phyloP scores from a whole-genome alignment of 1,140 invertebrate species.

The Eurosta solidaginis region DNA sequence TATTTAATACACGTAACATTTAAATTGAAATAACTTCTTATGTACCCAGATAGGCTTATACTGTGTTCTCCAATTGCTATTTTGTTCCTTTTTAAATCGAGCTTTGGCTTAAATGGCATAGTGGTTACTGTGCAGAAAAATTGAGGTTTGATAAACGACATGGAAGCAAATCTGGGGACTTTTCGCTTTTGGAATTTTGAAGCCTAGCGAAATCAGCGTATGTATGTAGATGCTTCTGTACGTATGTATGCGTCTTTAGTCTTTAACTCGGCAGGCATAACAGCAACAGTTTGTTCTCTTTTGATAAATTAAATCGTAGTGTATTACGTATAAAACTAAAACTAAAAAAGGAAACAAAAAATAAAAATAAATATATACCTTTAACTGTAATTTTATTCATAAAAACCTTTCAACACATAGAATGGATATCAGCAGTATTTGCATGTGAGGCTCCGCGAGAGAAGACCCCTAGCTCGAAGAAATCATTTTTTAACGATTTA shows the following conservation, averaged over 20 bases:
- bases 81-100: neutral
- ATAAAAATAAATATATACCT: neutral
- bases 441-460: too few species aligned
- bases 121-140: neutral
- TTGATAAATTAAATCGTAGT: conserved; percentile 25
- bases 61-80: neutral
- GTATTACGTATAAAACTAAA: conserved; percentile 9
- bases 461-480: too few species aligned
- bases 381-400: conserved; percentile 20
- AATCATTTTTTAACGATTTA: too few species aligned
- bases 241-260: neutral
- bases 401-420: too few species aligned
- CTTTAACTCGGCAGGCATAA: neutral
- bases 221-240: conserved; percentile 4
- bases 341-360: neutral
- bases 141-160: neutral
- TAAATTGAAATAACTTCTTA: conserved; percentile 9
- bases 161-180: neutral
- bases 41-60: neutral
- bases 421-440: too few species aligned
- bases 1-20: neutral
- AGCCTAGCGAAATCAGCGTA: neutral
- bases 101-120: too few species aligned
- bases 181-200: neutral
- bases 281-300: neutral